A percentile compares a stretch with the other conserved stretches of the same genome.
Conservation (phyloP, 2,888 invertebrate genomes). For the Trachelus iudaicus region DNA sequence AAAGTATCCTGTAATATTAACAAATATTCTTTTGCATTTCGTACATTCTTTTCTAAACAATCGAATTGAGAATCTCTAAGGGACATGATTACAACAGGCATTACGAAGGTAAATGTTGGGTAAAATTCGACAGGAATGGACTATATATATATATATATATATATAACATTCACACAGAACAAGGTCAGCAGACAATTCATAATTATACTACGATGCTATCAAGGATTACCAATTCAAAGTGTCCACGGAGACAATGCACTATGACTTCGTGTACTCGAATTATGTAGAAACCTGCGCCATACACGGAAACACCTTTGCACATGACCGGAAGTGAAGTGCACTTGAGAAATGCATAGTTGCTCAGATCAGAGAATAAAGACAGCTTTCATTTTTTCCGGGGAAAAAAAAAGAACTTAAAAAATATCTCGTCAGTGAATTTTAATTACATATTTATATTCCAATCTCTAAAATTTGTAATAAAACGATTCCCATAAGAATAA, state of each 20-base stretch:
- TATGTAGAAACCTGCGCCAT: not conserved
- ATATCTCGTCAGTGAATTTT: too few species aligned
- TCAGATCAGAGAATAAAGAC: not conserved
- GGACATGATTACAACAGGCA: constrained; percentile 19
- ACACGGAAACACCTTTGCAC: not conserved
- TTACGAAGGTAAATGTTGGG: constrained; percentile 4
- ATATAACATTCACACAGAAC: not conserved
- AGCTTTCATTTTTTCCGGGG: not conserved
- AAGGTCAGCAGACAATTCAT: constrained; percentile 28
- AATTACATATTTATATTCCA: too few species aligned
- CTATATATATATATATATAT: not conserved
- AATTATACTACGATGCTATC: constrained; percentile 9
- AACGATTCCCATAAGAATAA: too few species aligned
- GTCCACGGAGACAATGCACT: not conserved
- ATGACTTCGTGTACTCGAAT: too few species aligned
- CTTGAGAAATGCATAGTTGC: not conserved
- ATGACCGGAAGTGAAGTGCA: not conserved
- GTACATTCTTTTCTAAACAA: not conserved
- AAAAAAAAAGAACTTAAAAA: not conserved
- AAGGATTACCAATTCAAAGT: not conserved
- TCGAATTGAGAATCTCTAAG: constrained; percentile 19
- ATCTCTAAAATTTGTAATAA: too few species aligned
- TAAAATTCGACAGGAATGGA: not conserved
- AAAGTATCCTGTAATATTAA: not conserved
- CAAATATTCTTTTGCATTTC: not conserved